Evolutionary conservation across 2,113 vertebrate species (phyloP).

Genomic region (Typhlomys cinereus): DNA sequence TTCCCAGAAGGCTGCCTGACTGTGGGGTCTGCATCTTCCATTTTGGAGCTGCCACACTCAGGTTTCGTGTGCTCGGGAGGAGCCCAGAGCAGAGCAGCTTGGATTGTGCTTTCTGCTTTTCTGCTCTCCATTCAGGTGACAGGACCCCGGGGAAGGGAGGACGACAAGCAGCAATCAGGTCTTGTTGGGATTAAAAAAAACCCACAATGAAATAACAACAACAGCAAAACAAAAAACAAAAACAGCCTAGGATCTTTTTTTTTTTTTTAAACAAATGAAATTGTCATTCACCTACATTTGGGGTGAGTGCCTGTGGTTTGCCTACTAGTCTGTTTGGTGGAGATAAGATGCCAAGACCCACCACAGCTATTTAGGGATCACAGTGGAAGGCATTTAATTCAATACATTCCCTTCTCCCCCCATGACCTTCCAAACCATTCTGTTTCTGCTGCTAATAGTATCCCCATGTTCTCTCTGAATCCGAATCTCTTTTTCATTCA

Average conservation of each 20-base stretch:
- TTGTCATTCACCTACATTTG: background rate
- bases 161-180: background rate
- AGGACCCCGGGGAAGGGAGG: conserved; percentile 37
- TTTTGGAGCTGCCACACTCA: background rate
- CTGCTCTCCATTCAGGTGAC: background rate
- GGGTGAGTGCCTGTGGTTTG: background rate
- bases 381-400: background rate
- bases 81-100: background rate
- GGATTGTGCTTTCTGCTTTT: background rate
- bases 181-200: conserved; percentile 46
- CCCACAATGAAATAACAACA: too few relatives aligned
- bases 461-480: conserved; percentile 38
- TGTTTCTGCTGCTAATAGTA: conserved; percentile 24
- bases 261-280: conserved; percentile 58
- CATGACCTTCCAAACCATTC: conserved; percentile 67
- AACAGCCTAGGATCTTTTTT: background rate
- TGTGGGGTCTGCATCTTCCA: background rate
- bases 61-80: background rate
- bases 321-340: conserved; percentile 27
- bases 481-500: conserved; percentile 42
- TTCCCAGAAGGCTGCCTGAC: background rate
- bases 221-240: too few relatives aligned
- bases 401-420: background rate
- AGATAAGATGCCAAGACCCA: conserved; percentile 34
- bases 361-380: conserved; percentile 1